phyloP scores from a whole-genome alignment of 1,140 invertebrate species.

The Zaprionus inermis region DNA sequence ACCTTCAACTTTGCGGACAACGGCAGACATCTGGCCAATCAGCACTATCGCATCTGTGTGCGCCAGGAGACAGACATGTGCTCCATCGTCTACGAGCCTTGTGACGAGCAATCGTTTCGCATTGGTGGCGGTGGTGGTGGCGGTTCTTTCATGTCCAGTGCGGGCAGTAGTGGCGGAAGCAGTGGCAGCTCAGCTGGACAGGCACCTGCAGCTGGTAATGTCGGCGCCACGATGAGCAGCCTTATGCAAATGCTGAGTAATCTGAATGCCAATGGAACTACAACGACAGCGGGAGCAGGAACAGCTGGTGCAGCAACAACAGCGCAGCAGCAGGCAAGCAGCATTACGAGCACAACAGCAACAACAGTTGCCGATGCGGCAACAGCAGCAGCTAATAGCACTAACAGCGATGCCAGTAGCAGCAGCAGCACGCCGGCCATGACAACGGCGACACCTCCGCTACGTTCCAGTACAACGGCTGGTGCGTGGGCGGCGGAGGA shows the following conservation, averaged over 20 bases:
- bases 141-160: slow-evolving; percentile 6
- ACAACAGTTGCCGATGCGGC: slow-evolving; percentile 11
- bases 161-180: background rate
- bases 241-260: slow-evolving; percentile 15
- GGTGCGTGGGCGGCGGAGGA: slow-evolving; percentile 6
- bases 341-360: slow-evolving; percentile 29
- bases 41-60: slow-evolving; percentile 91
- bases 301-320: background rate
- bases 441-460: slow-evolving; percentile 45
- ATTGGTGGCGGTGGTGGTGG: slow-evolving; percentile 85
- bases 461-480: slow-evolving; percentile 50
- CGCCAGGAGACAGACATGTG: slow-evolving; percentile 89
- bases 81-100: slow-evolving; percentile 90
- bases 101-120: slow-evolving; percentile 90
- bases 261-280: slow-evolving; percentile 7
- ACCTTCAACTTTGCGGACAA: slow-evolving; percentile 93
- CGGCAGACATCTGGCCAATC: slow-evolving; percentile 90
- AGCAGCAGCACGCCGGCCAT: slow-evolving; percentile 34
- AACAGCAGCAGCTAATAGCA: background rate
- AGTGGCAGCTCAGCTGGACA: background rate
- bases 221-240: background rate
- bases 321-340: background rate
- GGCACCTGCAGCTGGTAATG: background rate
- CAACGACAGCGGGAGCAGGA: slow-evolving; percentile 11
- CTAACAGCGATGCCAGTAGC: background rate